These are phyloP conservation scores for Rhopalosiphum nymphaeae DNA, from an alignment of 2,888 invertebrate species.

Conservation along the genomic window DNA sequence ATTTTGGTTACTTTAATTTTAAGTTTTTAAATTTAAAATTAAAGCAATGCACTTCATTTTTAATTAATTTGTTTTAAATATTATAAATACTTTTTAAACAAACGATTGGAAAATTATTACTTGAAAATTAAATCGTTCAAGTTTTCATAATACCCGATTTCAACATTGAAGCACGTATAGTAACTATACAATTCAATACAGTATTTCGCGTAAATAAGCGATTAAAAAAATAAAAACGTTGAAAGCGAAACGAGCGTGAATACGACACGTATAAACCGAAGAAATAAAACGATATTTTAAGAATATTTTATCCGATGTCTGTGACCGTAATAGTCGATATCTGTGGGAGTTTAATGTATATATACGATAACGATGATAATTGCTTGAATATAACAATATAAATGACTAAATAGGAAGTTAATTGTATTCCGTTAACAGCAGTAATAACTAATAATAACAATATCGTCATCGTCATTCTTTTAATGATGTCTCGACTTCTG, in stretches of 20 bases:
- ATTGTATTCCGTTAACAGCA: not conserved
- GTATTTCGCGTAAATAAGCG: not conserved
- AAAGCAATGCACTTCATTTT: not conserved
- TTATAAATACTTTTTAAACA: not conserved
- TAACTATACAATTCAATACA: not conserved
- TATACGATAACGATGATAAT: constrained; percentile 10
- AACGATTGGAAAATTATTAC: not conserved
- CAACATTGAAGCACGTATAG: not conserved
- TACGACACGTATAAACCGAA: not conserved
- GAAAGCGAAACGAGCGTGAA: not conserved
- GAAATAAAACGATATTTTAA: not conserved
- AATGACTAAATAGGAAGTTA: not conserved
- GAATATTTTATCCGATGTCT: not conserved
- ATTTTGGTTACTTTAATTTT: not conserved
- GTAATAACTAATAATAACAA: not conserved
- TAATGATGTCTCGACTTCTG: not conserved
- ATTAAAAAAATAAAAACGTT: not conserved
- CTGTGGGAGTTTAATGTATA: not conserved
- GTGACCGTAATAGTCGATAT: not conserved
- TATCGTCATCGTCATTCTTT: not conserved
- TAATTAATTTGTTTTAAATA: not conserved
- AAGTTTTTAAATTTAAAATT: not conserved
- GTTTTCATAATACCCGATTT: not conserved
- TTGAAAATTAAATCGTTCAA: not conserved
- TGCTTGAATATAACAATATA: not conserved